Conservation (phyloP, 2,113 vertebrate genomes). For the Strigops habroptila region DNA sequence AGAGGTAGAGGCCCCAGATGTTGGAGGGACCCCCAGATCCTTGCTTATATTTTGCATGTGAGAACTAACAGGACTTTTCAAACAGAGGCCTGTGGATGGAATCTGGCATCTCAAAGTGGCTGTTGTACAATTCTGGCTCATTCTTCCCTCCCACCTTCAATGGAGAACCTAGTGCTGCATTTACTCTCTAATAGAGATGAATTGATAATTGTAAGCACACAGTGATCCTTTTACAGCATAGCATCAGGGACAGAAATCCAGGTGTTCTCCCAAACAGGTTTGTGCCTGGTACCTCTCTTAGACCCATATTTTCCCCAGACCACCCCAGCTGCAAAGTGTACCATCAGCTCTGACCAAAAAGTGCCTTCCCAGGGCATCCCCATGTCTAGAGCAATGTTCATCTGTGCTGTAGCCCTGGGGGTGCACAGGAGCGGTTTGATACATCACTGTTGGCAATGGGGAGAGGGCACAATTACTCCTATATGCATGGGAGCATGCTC, state of each 20-base stretch:
- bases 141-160: neutral
- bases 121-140: neutral
- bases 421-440: neutral
- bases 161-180: neutral
- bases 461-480: neutral
- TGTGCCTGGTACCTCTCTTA: neutral
- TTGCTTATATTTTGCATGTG: neutral
- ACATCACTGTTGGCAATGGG: neutral
- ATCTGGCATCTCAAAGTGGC: neutral
- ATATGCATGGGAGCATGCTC: fast-evolving
- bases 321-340: neutral
- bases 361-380: fast-evolving
- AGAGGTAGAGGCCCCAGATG: neutral
- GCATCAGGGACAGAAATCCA: neutral
- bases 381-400: neutral
- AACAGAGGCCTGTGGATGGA: neutral
- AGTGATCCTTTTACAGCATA: neutral
- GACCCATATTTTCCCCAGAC: neutral
- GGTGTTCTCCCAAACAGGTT: neutral
- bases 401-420: neutral
- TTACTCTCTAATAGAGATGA: neutral
- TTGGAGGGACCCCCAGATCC: neutral
- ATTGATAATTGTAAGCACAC: neutral
- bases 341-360: neutral
- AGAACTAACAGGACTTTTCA: neutral